A percentile compares a stretch with the other conserved stretches of the same genome.
Evolutionary conservation across 2,888 invertebrate species (phyloP).

Genomic region (Dicycla oo): DNA sequence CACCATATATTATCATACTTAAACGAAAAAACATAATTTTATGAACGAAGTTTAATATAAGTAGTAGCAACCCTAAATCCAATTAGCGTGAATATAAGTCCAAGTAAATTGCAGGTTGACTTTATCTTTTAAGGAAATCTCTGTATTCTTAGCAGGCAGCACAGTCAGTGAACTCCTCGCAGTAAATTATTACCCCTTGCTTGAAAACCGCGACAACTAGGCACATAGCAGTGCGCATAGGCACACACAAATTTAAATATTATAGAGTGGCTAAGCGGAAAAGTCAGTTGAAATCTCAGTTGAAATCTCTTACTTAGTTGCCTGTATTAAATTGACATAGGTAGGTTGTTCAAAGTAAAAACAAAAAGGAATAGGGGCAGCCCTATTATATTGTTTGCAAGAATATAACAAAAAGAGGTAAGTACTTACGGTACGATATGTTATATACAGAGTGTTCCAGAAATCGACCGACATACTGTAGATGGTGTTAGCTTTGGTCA

Average conservation of each 20-base stretch:
- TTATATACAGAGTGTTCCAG: background rate
- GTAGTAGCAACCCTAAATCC: no score
- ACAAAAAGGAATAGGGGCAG: background rate
- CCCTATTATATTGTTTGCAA: conserved; percentile 15
- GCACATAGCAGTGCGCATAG: background rate
- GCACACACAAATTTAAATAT: background rate
- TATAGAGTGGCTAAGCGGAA: conserved; percentile 8
- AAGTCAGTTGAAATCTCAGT: background rate
- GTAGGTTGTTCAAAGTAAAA: background rate
- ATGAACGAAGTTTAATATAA: no score
- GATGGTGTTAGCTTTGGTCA: no score
- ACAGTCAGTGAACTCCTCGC: conserved; percentile 28
- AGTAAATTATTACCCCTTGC: conserved; percentile 19
- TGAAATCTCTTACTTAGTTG: background rate
- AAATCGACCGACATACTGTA: no score
- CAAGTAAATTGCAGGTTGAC: background rate
- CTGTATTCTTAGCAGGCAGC: conserved; percentile 20
- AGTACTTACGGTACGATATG: background rate
- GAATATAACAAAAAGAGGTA: conserved; percentile 16
- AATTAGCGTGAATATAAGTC: no score
- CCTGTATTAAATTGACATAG: background rate
- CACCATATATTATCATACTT: background rate
- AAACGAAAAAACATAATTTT: background rate
- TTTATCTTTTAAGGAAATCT: conserved; percentile 35
- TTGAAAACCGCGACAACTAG: conserved; percentile 10